Evolutionary conservation across 2,888 invertebrate species (phyloP).

Genomic region (Aspidapion aeneum): DNA sequence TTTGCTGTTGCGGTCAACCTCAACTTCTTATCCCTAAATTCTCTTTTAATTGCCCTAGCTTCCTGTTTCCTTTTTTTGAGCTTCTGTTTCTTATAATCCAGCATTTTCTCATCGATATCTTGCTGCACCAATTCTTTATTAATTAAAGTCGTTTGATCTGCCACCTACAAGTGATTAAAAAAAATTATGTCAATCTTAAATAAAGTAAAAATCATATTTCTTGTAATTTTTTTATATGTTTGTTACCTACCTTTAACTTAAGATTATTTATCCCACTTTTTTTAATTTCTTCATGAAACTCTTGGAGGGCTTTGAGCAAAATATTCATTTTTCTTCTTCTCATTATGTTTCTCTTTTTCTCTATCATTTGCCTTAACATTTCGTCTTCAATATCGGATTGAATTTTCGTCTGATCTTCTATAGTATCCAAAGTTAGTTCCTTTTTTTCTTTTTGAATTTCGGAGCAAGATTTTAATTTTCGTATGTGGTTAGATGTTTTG

Average conservation of each 20-base stretch:
- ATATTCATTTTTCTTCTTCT: neutral
- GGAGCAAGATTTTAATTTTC: neutral
- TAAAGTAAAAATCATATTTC: too few species aligned
- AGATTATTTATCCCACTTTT: too few species aligned
- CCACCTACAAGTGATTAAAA: neutral
- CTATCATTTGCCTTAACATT: neutral
- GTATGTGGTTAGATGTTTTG: neutral
- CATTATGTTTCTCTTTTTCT: neutral
- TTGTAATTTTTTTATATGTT: neutral
- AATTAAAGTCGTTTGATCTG: neutral
- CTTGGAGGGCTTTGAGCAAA: neutral
- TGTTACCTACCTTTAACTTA: too few species aligned
- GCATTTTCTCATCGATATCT: neutral
- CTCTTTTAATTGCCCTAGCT: neutral
- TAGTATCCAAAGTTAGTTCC: neutral
- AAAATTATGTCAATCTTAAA: too few species aligned
- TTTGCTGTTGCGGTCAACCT: constrained; percentile 5
- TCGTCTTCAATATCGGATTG: neutral
- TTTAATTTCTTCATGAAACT: neutral
- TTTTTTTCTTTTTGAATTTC: neutral
- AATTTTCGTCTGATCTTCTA: neutral
- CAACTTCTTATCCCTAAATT: neutral
- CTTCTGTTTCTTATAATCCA: neutral
- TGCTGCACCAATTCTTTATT: neutral
- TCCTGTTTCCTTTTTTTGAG: neutral